phyloP scores from a whole-genome alignment of 2,797 vertebrate species.

The Pangasius macronema region DNA sequence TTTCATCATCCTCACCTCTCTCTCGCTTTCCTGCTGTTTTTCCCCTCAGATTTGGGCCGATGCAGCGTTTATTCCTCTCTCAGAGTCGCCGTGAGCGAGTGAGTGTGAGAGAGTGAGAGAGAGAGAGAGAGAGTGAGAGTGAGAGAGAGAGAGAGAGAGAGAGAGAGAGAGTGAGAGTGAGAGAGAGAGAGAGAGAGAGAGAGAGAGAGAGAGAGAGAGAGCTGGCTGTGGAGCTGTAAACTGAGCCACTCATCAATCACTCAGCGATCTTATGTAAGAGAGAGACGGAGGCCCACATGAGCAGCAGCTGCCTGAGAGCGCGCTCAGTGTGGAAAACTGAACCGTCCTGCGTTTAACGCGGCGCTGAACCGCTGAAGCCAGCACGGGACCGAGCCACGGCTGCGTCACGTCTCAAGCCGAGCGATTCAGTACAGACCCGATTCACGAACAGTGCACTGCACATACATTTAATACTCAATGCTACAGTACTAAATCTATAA shows the following conservation, averaged over 20 bases:
- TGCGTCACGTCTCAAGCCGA: not conserved
- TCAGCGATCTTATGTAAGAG: slow-evolving; percentile 65
- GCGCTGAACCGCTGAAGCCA: not conserved
- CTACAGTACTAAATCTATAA: not conserved
- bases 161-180: slow-evolving; percentile 5
- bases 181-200: slow-evolving; percentile 18
- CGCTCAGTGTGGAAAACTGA: not conserved
- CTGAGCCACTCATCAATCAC: slow-evolving; percentile 58
- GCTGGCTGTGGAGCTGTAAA: slow-evolving; percentile 43
- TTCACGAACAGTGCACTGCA: too few species aligned
- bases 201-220: slow-evolving; percentile 16
- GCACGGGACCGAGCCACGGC: not conserved
- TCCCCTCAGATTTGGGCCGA: not conserved
- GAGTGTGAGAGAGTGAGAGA: too few species aligned
- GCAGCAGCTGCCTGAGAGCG: slow-evolving; percentile 59
- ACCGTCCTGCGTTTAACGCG: not conserved
- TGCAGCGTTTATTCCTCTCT: not conserved
- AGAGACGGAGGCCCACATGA: slow-evolving; percentile 36
- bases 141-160: slow-evolving; percentile 24
- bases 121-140: too few species aligned
- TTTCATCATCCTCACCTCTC: slow-evolving; percentile 6
- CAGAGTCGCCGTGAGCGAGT: not conserved
- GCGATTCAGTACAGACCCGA: too few species aligned
- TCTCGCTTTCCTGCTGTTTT: not conserved
- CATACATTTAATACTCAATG: not conserved